phyloP scores from a whole-genome alignment of 1,140 invertebrate species.

The Meteorus sp. region DNA sequence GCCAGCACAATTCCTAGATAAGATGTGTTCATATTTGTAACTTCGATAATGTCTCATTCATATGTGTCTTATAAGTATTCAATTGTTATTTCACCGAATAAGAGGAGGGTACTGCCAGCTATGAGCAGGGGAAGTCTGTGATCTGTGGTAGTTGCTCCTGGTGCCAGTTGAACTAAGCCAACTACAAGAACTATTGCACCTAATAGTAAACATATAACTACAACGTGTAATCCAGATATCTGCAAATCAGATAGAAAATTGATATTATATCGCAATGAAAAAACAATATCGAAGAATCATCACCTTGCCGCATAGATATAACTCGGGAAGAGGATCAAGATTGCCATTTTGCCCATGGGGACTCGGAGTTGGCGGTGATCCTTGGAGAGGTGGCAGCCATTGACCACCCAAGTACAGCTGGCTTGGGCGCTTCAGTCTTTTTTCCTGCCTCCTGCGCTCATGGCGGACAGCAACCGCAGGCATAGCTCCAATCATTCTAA shows the following conservation, averaged over 20 bases:
- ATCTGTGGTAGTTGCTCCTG: conserved; percentile 76
- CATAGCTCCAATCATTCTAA: conserved; percentile 83
- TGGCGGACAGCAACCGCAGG: conserved; percentile 82
- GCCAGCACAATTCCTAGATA: conserved; percentile 46
- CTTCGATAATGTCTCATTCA: neutral
- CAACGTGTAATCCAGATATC: conserved; percentile 74
- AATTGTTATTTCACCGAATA: conserved; percentile 41
- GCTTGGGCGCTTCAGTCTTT: conserved; percentile 68
- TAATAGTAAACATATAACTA: conserved; percentile 73
- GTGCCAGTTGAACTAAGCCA: conserved; percentile 78
- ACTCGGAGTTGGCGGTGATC: conserved; percentile 63
- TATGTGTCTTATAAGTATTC: neutral
- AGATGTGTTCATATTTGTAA: neutral
- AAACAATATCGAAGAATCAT: conserved; percentile 13
- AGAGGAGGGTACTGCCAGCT: conserved; percentile 62
- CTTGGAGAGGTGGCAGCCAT: conserved; percentile 63
- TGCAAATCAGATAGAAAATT: conserved; percentile 46
- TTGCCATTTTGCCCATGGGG: conserved; percentile 60
- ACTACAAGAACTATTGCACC: conserved; percentile 78
- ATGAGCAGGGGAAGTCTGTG: conserved; percentile 73
- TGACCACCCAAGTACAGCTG: conserved; percentile 68
- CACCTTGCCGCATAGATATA: conserved; percentile 75
- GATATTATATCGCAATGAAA: conserved; percentile 1
- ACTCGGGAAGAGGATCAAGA: conserved; percentile 64
- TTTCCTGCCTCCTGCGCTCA: conserved; percentile 74